A percentile compares a stretch with the other conserved stretches of the same genome.
Conservation (phyloP, 1,140 invertebrate genomes). For the Mya arenaria region DNA sequence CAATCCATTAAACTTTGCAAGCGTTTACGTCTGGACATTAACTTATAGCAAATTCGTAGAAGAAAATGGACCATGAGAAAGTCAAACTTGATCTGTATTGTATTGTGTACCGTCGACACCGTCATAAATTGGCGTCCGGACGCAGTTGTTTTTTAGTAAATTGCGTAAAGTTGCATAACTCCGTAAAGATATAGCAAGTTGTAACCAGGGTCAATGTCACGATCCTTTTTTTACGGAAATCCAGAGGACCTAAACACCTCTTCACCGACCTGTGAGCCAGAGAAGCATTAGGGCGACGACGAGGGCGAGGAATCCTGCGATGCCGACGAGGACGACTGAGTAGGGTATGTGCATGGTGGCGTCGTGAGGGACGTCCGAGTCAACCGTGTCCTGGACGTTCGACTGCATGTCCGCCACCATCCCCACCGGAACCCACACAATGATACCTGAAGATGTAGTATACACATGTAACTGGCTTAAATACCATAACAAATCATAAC, state of each 20-base stretch:
- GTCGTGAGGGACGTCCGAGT: constrained; percentile 21
- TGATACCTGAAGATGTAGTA: background rate
- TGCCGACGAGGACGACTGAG: constrained; percentile 8
- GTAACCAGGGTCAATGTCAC: background rate
- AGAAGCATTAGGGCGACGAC: constrained; percentile 34
- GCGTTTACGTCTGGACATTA: no score
- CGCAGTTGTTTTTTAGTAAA: no score
- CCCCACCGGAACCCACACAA: constrained; percentile 40
- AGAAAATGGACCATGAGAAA: no score
- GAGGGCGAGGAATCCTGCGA: constrained; percentile 15
- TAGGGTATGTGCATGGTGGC: constrained; percentile 23
- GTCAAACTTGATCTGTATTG: no score
- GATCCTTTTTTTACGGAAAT: background rate
- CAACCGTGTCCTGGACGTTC: background rate
- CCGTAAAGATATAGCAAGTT: background rate
- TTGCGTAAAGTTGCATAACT: background rate
- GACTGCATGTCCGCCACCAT: constrained; percentile 38
- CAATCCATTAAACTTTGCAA: no score
- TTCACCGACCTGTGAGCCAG: constrained; percentile 13
- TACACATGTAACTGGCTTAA: no score
- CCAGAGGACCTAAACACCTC: background rate
- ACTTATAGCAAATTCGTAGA: no score
- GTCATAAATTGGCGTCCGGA: no score
- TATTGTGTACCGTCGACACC: no score
- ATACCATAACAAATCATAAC: no score